Evolutionary conservation across 1,140 invertebrate species (phyloP).

Genomic region (Drosophila oshimai): DNA sequence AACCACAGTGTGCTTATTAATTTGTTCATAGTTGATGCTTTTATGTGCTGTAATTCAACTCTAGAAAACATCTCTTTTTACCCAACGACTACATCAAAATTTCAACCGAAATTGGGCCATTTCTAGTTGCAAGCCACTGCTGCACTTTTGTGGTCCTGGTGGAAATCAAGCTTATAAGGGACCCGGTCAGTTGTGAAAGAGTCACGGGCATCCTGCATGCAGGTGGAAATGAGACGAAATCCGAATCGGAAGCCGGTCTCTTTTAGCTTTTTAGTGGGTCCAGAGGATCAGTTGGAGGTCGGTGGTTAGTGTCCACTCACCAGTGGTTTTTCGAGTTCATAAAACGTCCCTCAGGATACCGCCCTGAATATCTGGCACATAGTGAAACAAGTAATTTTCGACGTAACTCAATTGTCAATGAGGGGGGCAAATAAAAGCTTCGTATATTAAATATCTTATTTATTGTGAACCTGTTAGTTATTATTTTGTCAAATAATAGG

Average conservation of each 20-base stretch:
- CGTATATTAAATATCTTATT: too few species aligned
- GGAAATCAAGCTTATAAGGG: constrained; percentile 75
- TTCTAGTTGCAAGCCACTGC: background rate
- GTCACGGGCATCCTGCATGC: constrained; percentile 50
- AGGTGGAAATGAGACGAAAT: constrained; percentile 66
- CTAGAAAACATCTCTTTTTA: too few species aligned
- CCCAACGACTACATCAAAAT: constrained; percentile 56
- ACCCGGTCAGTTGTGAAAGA: constrained; percentile 43
- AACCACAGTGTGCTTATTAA: constrained; percentile 79
- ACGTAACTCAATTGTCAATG: too few species aligned
- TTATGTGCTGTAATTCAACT: constrained; percentile 68
- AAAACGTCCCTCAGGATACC: constrained; percentile 18
- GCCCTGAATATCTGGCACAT: too few species aligned
- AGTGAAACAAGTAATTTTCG: too few species aligned
- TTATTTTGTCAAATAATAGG: too few species aligned
- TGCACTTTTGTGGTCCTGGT: constrained; percentile 49
- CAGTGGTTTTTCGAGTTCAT: constrained; percentile 29
- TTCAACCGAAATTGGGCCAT: constrained; percentile 27
- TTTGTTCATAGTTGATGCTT: constrained; percentile 81
- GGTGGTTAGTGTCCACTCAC: background rate
- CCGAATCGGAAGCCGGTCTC: constrained; percentile 42
- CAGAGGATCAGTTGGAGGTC: too few species aligned
- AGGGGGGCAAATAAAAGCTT: too few species aligned
- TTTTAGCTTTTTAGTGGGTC: constrained; percentile 29
- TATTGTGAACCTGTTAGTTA: too few species aligned